phyloP scores from a whole-genome alignment of 2,888 invertebrate genomes.

The Andricus quercusramuli region DNA sequence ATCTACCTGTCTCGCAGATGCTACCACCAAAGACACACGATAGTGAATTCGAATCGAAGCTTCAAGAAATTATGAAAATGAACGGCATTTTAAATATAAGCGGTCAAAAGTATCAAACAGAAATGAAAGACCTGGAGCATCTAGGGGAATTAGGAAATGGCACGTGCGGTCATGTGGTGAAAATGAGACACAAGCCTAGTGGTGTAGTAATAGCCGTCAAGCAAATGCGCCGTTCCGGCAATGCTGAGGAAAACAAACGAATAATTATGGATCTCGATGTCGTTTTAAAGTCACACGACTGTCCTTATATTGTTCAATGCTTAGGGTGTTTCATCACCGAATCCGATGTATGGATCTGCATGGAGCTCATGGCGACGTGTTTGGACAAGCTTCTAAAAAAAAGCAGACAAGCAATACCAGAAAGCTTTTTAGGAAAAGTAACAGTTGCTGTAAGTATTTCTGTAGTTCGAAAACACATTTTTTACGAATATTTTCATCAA shows the following conservation, averaged over 20 bases:
- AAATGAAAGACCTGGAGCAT: slow-evolving; percentile 90
- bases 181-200: slow-evolving; percentile 95
- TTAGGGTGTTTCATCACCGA: slow-evolving; percentile 98
- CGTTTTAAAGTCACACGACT: slow-evolving; percentile 97
- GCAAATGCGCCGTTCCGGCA: slow-evolving; percentile 98
- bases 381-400: slow-evolving; percentile 97
- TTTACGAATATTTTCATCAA: too few species aligned
- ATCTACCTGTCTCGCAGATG: slow-evolving; percentile 83
- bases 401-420: slow-evolving; percentile 94
- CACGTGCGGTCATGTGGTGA: slow-evolving; percentile 98
- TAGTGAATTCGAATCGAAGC: slow-evolving; percentile 86
- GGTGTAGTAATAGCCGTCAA: slow-evolving; percentile 95
- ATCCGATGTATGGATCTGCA: slow-evolving; percentile 99
- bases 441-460: slow-evolving; percentile 92
- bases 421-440: slow-evolving; percentile 97
- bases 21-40: slow-evolving; percentile 83
- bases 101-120: slow-evolving; percentile 88
- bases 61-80: slow-evolving; percentile 95
- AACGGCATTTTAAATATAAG: slow-evolving; percentile 94
- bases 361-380: slow-evolving; percentile 99
- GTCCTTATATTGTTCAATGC: slow-evolving; percentile 97
- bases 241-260: slow-evolving; percentile 97
- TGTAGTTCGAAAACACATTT: neutral
- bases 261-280: slow-evolving; percentile 99
- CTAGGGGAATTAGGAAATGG: slow-evolving; percentile 95